Percentiles rank a stretch among this genome's conserved stretches.
phyloP scores from a whole-genome alignment of 1,140 invertebrate species.

The Euura saliciscinereae region DNA sequence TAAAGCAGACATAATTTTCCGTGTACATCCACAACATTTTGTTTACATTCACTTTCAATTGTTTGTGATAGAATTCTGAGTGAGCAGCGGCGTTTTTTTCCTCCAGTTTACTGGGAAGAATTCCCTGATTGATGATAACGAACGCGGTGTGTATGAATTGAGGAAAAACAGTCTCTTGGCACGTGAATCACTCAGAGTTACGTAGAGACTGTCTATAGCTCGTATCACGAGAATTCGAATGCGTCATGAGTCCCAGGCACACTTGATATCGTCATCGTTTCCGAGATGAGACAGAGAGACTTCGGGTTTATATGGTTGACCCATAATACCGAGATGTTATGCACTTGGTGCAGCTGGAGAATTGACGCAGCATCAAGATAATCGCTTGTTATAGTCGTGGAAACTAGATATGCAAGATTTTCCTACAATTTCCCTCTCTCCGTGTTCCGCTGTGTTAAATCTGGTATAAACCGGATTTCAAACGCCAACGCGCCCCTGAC shows the following conservation, averaged over 20 bases:
- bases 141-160: neutral
- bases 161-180: neutral
- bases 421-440: neutral
- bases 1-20: too few relatives aligned
- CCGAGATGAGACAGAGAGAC: neutral
- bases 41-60: too few relatives aligned
- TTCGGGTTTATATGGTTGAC: neutral
- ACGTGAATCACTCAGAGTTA: neutral
- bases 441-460: neutral
- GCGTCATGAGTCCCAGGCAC: neutral
- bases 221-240: neutral
- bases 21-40: too few relatives aligned
- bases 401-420: too few relatives aligned
- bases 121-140: neutral
- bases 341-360: neutral
- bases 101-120: too few relatives aligned
- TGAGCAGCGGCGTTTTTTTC: too few relatives aligned
- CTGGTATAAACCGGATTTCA: neutral
- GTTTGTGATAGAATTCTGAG: too few relatives aligned
- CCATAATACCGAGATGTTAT: neutral
- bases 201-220: neutral
- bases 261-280: neutral
- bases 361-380: neutral
- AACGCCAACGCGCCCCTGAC: neutral
- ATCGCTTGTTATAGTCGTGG: neutral